Evolutionary conservation across 2,888 invertebrate genomes (phyloP).

Genomic region (Agrilus cyanescens): DNA sequence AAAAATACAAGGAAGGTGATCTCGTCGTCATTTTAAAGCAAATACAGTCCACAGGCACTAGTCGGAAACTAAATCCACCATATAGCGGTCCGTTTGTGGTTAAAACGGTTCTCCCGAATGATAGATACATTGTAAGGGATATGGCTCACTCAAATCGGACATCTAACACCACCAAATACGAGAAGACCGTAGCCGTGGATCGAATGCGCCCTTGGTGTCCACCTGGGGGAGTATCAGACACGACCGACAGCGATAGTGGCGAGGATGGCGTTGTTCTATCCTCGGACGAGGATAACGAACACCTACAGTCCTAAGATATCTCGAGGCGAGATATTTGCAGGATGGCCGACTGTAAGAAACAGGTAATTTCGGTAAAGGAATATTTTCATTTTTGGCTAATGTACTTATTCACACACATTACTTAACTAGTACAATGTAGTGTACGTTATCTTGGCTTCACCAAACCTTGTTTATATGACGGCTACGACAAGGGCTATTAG

Average conservation of each 20-base stretch:
- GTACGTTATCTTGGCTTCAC: too few species aligned
- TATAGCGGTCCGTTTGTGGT: constrained; percentile 14
- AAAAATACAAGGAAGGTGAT: constrained; percentile 10
- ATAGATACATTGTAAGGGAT: constrained; percentile 13
- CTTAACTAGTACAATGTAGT: too few species aligned
- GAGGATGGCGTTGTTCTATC: constrained; percentile 10
- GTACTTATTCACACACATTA: too few species aligned
- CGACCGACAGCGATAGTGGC: constrained; percentile 9
- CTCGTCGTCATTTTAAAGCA: constrained; percentile 14
- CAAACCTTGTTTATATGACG: too few species aligned
- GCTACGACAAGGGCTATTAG: too few species aligned
- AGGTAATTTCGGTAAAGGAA: too few species aligned
- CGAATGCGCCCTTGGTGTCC: constrained; percentile 3
- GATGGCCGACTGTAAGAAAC: constrained; percentile 10
- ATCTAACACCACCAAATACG: constrained; percentile 8
- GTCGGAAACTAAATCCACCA: constrained; percentile 11
- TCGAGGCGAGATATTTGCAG: too few species aligned
- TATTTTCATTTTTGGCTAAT: too few species aligned
- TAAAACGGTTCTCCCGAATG: constrained; percentile 12
- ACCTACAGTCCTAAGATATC: background rate
- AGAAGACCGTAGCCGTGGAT: constrained; percentile 14
- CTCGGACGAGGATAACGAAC: constrained; percentile 1
- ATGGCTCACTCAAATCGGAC: constrained; percentile 10
- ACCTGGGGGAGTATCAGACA: constrained; percentile 12
- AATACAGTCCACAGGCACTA: constrained; percentile 5